Conservation (phyloP, 2,888 invertebrate genomes). For the Synanthedon formicaeformis region DNA sequence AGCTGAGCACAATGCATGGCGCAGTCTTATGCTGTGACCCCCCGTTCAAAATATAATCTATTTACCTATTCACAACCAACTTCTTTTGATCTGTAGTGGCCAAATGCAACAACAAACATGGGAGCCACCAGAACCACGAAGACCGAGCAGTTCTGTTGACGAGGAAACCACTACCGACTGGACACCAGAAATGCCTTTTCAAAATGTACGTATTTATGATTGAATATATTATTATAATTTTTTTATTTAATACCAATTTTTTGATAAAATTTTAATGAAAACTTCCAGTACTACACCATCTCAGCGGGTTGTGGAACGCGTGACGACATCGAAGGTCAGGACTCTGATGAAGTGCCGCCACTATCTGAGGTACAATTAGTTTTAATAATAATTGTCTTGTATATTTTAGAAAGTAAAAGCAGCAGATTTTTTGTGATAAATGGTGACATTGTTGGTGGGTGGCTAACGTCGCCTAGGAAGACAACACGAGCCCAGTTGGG, state of each 20-base stretch:
- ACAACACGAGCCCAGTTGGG: too few relatives aligned
- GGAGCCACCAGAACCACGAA: conserved; percentile 21
- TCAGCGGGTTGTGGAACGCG: conserved; percentile 37
- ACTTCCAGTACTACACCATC: conserved; percentile 52
- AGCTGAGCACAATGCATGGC: too few relatives aligned
- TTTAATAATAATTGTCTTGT: not conserved
- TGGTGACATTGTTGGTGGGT: too few relatives aligned
- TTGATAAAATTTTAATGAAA: not conserved
- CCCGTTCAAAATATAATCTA: too few relatives aligned
- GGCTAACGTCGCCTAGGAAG: too few relatives aligned
- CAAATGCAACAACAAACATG: conserved; percentile 14
- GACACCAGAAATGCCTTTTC: conserved; percentile 93
- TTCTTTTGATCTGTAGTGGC: not conserved
- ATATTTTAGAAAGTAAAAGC: too few relatives aligned
- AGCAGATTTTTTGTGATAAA: too few relatives aligned
- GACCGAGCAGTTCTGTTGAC: conserved; percentile 72
- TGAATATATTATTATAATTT: not conserved
- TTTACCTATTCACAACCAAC: too few relatives aligned
- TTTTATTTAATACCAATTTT: not conserved
- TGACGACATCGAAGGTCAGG: conserved; percentile 26
- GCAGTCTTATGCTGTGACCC: too few relatives aligned
- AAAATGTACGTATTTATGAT: conserved; percentile 74
- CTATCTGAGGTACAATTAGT: conserved; percentile 30
- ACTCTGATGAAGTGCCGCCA: conserved; percentile 37
- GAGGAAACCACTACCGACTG: conserved; percentile 86